Evolutionary conservation across 64 coral and sea anemone species (phyloP).

Genomic region (Stylophora pistillata): DNA sequence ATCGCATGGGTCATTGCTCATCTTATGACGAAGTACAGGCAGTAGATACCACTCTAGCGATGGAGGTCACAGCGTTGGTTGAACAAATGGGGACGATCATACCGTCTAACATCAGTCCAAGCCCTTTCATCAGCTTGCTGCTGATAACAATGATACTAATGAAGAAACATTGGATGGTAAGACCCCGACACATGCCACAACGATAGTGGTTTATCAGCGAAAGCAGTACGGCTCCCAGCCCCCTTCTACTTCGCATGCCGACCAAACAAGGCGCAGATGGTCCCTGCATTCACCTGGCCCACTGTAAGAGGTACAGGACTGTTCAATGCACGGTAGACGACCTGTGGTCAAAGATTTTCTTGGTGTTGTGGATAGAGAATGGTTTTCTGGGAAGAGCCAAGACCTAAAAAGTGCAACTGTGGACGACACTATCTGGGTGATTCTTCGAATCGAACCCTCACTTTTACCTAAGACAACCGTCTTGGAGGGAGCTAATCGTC

Average conservation of each 20-base stretch:
- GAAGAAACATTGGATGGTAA: slow-evolving; percentile 67
- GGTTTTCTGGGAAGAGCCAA: not conserved
- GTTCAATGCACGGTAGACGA: not conserved
- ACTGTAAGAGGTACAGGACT: slow-evolving; percentile 7
- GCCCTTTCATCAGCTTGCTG: slow-evolving; percentile 38
- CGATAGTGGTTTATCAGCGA: slow-evolving; percentile 40
- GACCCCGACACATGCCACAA: slow-evolving; percentile 49
- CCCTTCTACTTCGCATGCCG: not conserved
- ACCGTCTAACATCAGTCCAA: slow-evolving; percentile 49
- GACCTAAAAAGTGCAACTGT: not conserved
- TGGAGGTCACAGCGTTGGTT: slow-evolving; percentile 1
- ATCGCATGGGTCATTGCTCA: slow-evolving; percentile 53
- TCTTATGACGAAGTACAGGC: slow-evolving; percentile 51
- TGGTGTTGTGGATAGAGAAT: too few relatives aligned
- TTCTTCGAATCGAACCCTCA: slow-evolving; percentile 1
- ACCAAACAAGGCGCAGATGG: not conserved
- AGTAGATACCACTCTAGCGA: slow-evolving; percentile 40
- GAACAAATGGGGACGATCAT: slow-evolving; percentile 5
- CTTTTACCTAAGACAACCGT: not conserved
- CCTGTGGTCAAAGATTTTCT: not conserved
- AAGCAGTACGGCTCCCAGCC: slow-evolving; percentile 26
- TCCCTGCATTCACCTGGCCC: not conserved
- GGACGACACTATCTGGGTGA: not conserved
- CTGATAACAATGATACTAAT: slow-evolving; percentile 62
- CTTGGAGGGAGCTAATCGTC: not conserved